Percentiles rank a stretch among this genome's conserved stretches.
These are phyloP conservation scores for Atta colombica DNA, from an alignment of 1,140 invertebrate species.

Conservation along the genomic window DNA sequence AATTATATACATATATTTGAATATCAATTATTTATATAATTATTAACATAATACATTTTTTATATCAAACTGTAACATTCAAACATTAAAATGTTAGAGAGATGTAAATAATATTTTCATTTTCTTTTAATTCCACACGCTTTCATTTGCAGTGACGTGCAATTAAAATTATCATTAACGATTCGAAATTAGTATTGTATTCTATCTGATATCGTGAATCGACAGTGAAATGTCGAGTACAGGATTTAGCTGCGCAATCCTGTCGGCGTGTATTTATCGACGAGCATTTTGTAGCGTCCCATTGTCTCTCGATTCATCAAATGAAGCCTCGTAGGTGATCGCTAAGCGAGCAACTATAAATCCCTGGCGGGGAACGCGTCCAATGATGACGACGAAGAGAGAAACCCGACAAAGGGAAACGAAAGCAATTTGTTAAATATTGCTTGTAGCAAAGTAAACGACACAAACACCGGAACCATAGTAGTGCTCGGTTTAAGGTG, in stretches of 20 bases:
- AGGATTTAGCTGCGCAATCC: slow-evolving; percentile 42
- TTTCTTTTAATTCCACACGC: not conserved
- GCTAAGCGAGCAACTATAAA: slow-evolving; percentile 64
- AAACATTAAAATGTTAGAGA: slow-evolving; percentile 29
- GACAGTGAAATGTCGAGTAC: slow-evolving; percentile 28
- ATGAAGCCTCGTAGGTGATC: slow-evolving; percentile 68
- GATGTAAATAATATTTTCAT: not conserved
- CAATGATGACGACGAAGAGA: slow-evolving; percentile 43
- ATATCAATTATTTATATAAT: not conserved
- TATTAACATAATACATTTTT: not conserved
- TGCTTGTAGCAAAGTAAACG: slow-evolving; percentile 71
- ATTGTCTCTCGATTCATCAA: slow-evolving; percentile 75
- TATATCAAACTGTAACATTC: not conserved
- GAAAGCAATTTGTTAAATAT: slow-evolving; percentile 80
- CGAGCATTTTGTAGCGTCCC: slow-evolving; percentile 54
- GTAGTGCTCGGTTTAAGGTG: slow-evolving; percentile 45
- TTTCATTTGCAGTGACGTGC: slow-evolving; percentile 8
- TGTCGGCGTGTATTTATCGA: slow-evolving; percentile 51
- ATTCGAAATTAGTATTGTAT: slow-evolving; percentile 16
- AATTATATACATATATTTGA: not conserved
- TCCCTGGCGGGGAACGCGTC: slow-evolving; percentile 51
- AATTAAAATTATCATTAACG: slow-evolving; percentile 40
- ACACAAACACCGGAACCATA: slow-evolving; percentile 33
- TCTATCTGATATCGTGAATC: slow-evolving; percentile 17
- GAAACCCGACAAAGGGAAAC: slow-evolving; percentile 67